Base-by-base conservation (phyloP, 2,113 vertebrate species). In the Nyctibius bracteatus region DNA sequence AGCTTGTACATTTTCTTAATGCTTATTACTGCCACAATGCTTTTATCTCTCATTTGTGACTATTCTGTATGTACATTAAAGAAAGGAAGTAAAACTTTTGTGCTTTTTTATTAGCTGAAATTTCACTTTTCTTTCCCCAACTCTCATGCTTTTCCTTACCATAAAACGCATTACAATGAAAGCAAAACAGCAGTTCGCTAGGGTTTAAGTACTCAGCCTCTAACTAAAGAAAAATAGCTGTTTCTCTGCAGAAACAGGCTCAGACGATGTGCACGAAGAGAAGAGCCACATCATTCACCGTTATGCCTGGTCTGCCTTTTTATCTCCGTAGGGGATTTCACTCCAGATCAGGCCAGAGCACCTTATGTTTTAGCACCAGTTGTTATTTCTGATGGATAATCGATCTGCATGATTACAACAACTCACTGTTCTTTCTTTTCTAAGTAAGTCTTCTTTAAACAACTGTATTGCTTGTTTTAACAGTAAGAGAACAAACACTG, bases 221-320 rank as follows among this genome's bases (percentile, higher is more conserved):
- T 63, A 62, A 66, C 35, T 30, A 51, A 52, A 47, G 20, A 44
- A 59, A 83, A 93, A 30, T 14, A 20, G 14, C 18, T 11, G 12
- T 55, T 84, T 66, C 23, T 59, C 28, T 82, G 21, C 19, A 74
- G 31, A 82, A 77, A 68, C 5, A 16, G 1, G 18, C 31, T 41
- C 28, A 35, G 25, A 67, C 3, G 5, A 47, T 4, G 15, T 0
- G 2, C 14, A 27, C 0, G 0, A 37, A 49, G 24, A 63, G n/a
- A 44, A 35, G 9, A 66, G 27, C 12, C 30, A 43, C 51, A n/a
- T 39, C 47, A 17, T 22, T 18, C 25, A 61, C 37, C 17, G n/a
- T 8, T 41, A 25, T 9, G 3, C 20, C 47, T 54, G 11, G 8
- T 28, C 47, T 52, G 27, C 6, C n/a, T 82, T 72, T n/a, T 57